Conservation (phyloP, 2,888 invertebrate genomes). For the Drosophila histrio region DNA sequence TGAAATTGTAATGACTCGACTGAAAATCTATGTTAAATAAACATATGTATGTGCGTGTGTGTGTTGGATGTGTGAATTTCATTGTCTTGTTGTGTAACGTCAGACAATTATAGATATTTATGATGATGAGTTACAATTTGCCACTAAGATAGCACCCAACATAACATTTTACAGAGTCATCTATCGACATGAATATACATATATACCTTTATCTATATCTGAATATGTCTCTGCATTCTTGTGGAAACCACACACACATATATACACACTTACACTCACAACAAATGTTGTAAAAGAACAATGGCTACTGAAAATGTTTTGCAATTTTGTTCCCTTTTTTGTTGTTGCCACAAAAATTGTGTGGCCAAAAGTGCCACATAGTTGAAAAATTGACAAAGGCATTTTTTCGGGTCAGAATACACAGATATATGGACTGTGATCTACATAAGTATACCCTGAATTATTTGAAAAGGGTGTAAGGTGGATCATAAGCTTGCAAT, state of each 20-base stretch:
- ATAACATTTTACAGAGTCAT: conserved; percentile 11
- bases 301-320: conserved; percentile 39
- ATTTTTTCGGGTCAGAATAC: conserved; percentile 28
- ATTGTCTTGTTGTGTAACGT: conserved; percentile 54
- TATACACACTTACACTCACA: conserved; percentile 15
- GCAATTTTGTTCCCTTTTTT: conserved; percentile 37
- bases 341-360: conserved; percentile 32
- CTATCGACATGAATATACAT: conserved; percentile 34
- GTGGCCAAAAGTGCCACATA: conserved; percentile 21
- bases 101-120: conserved; percentile 71
- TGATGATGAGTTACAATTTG: conserved; percentile 63
- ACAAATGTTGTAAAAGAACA: conserved; percentile 38
- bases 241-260: conserved; percentile 1
- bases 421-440: background rate
- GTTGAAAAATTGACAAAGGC: conserved; percentile 47
- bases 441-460: background rate
- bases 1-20: conserved; percentile 64
- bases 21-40: conserved; percentile 59
- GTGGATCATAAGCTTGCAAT: no score
- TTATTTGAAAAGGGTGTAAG: background rate
- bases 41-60: conserved; percentile 4
- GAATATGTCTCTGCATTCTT: background rate
- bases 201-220: background rate
- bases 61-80: conserved; percentile 38
- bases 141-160: conserved; percentile 24